Base-by-base conservation (phyloP, 2,797 vertebrate species). In the Tragopan temminckii region DNA sequence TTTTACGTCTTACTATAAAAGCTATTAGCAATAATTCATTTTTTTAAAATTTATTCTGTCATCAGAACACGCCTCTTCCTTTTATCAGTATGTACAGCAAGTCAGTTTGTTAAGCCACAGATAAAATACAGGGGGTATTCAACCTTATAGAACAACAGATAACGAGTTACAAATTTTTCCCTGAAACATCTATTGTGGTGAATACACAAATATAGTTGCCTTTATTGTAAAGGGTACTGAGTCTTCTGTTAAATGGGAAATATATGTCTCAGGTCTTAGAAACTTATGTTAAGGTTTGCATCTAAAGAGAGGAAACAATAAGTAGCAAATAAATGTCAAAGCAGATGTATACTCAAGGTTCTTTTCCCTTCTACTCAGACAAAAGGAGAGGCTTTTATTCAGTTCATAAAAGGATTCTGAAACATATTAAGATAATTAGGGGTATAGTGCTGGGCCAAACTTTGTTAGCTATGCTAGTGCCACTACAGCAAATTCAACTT, bases 371-470 rank as follows among this genome's bases (percentile, higher is more conserved):
- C 27, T n/a, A 90, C 58, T 68, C 69, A 87, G 58, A 40, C 24
- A 70, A 89, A 85, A 83, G 18, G 50, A 91, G 74, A 50, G 72
- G 24, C 7, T 9, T 19, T 87, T 75, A 33, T 75, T 85, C 31
- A 57, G 38, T 76, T 78, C 63, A 79, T 83, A 63, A 92, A 93
- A 93, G 18, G 17, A 50, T 78, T 89, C 69, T 93, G 86, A 89
- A 94, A 80, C 63, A 61, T 85, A 93, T 69, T 95, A 93, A 76
- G 36, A 23, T 63, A 90, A 97, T 91, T 91, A 88, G 25, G 40
- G 20, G 15, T 38, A 80, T 11, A 38, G 33, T 14, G 29, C 20
- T 0, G 5, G 19, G 69, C 95, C 93, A 94, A 93, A 48, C 13
- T 94, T 83, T 89, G 15, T 59, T 85, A 89, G 86, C 29, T 94